These are phyloP conservation scores for Pollachius pollachius DNA, from an alignment of 2,113 vertebrate species.

Conservation along the genomic window DNA sequence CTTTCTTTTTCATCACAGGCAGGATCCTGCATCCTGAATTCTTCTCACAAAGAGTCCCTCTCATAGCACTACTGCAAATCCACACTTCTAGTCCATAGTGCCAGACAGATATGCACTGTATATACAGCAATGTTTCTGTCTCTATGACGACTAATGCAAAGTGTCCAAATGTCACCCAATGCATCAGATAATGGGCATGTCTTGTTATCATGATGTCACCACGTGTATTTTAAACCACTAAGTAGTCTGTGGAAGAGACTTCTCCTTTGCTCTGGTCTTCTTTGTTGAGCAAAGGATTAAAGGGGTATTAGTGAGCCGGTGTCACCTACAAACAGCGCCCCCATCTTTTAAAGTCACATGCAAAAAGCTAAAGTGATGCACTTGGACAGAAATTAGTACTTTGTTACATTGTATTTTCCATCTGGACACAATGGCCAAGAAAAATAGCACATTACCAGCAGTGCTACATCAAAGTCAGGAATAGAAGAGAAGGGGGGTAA, in stretches of 20 bases:
- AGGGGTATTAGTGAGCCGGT: slow-evolving; percentile 67
- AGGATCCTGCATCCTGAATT: background rate
- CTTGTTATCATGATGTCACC: slow-evolving; percentile 62
- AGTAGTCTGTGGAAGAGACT: slow-evolving; percentile 44
- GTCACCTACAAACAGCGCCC: slow-evolving; percentile 72
- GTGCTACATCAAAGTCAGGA: slow-evolving; percentile 79
- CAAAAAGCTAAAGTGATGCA: slow-evolving; percentile 59
- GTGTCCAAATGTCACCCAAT: slow-evolving; percentile 60
- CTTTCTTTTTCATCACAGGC: background rate
- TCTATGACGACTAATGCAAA: slow-evolving; percentile 62
- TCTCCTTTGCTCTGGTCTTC: slow-evolving; percentile 52
- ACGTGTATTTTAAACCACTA: slow-evolving; percentile 49
- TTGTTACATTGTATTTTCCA: slow-evolving; percentile 82
- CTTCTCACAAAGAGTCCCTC: background rate
- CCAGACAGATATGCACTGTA: slow-evolving; percentile 44
- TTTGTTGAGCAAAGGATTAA: slow-evolving; percentile 68
- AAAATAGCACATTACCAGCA: slow-evolving; percentile 81
- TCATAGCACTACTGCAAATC: background rate
- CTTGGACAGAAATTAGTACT: slow-evolving; percentile 68
- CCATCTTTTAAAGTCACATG: slow-evolving; percentile 66
- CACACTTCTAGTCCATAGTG: background rate
- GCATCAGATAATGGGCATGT: slow-evolving; percentile 57
- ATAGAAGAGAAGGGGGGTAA: slow-evolving; percentile 22
- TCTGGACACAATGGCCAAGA: slow-evolving; percentile 73
- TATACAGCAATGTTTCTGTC: slow-evolving; percentile 52